Evolutionary conservation across 2,113 vertebrate genomes (phyloP).

Genomic region (Mobula birostris): DNA sequence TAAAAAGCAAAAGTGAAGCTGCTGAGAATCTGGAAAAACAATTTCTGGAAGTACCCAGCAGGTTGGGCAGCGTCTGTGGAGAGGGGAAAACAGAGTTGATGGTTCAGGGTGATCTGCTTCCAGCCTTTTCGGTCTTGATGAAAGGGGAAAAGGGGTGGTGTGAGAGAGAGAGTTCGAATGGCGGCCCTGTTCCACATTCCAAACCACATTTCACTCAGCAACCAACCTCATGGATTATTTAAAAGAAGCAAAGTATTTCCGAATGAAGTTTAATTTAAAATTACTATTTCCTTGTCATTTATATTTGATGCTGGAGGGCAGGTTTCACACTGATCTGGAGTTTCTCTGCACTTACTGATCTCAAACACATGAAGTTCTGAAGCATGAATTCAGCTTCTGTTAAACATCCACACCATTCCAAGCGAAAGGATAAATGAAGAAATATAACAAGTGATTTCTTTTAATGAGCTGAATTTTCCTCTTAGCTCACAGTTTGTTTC

Average conservation of each 20-base stretch:
- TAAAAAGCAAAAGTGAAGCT: too few relatives aligned
- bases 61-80: too few relatives aligned
- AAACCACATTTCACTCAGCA: not conserved
- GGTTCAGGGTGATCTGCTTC: too few relatives aligned
- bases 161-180: not conserved
- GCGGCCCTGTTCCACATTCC: not conserved
- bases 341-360: not conserved
- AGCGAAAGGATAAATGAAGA: not conserved
- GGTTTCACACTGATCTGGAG: constrained; percentile 13
- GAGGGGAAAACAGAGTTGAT: too few relatives aligned
- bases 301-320: not conserved
- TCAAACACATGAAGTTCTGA: constrained; percentile 17
- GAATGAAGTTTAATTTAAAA: constrained; percentile 33
- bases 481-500: not conserved
- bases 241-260: constrained; percentile 25
- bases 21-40: too few relatives aligned
- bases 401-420: not conserved
- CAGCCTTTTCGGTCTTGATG: too few relatives aligned
- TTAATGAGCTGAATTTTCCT: constrained; percentile 23
- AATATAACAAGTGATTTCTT: constrained; percentile 10
- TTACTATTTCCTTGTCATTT: constrained; percentile 37
- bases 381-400: not conserved
- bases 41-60: too few relatives aligned
- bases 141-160: too few relatives aligned
- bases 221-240: not conserved